Evolutionary conservation across 2,797 vertebrate species (phyloP), one percentile per base, ranked within the genome.

Genomic region (Pseudochirops corinnae): DNA sequence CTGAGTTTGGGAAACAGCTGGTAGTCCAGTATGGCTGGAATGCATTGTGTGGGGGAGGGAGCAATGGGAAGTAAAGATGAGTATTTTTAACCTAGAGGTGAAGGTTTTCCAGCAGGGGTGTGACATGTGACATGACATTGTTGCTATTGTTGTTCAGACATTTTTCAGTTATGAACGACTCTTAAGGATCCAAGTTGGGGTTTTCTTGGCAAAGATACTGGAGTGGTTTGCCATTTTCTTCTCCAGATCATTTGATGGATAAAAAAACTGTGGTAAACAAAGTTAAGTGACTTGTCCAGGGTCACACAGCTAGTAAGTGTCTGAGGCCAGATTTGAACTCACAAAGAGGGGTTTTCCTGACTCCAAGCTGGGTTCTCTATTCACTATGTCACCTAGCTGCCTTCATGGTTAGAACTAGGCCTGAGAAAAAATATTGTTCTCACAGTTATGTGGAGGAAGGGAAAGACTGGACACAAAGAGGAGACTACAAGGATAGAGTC

Each of bases 1-100:
- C n/a, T 21, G 74, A 87, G 74, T 87, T 87, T 87, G 74, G 74
- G 24, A 87, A 87, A 50, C 74, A 87, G 74, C 74, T 87, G 74
- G 39, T 87, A 50, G 39, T 87, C 74, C 74, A 87, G 74, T 26
- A 87, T 46, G 39, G 39, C 39, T 87, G 74, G 39, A 87, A 87
- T 87, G 74, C 7, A 26, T 26, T 87, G 39, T 87, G 24, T 50
- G 74, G 24, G 24, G 39, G 74, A 87, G 74, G 39, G 74, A 24
- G 10, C 11, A 50, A 26, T 50, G 74, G 67, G 74, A 46, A 24
- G 33, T n/a, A 18, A 28, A 33, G 39, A 87, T 46, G 7, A 46
- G 18, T 82, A 82, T 82, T 82, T 82, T 82, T 82, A 82, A n/a
- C 62, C 33, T 33, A 67, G 62, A 67, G 31, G 62, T n/a, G 62